Evolutionary conservation across 30 jellyfish, hydroid and myxozoan genomes (phyloP).

Genomic region (Chrysaora quinquecirrha): DNA sequence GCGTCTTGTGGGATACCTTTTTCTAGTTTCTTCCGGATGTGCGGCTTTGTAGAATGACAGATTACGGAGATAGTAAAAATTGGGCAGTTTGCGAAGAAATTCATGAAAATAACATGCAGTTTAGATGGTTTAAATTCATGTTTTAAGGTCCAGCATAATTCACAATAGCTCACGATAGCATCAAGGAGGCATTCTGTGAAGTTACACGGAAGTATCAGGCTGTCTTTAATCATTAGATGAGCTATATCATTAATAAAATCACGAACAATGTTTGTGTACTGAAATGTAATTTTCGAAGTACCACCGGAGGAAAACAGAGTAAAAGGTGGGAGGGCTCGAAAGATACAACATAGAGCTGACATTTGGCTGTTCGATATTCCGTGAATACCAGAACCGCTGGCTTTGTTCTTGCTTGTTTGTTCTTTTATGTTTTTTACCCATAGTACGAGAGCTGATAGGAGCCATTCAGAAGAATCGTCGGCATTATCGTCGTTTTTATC

Average conservation of each 20-base stretch:
- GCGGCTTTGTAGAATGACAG: background rate
- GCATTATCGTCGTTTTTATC: background rate
- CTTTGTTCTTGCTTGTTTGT: background rate
- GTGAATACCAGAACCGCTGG: background rate
- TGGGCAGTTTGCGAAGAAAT: constrained; percentile 16
- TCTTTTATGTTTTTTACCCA: background rate
- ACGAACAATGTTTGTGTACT: background rate
- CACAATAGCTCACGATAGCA: constrained; percentile 20
- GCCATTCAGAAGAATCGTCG: constrained; percentile 20
- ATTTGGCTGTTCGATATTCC: background rate
- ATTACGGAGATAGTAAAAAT: constrained; percentile 16
- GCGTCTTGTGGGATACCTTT: background rate
- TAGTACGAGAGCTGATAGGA: constrained; percentile 13
- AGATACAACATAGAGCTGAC: background rate
- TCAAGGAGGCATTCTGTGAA: constrained; percentile 13
- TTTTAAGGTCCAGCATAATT: background rate
- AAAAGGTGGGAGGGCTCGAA: constrained; percentile 36
- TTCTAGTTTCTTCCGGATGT: background rate
- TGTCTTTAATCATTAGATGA: background rate
- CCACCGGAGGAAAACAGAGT: constrained; percentile 10
- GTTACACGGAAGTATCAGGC: constrained; percentile 21
- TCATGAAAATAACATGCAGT: background rate
- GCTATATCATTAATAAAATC: constrained; percentile 15
- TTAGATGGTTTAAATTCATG: background rate
- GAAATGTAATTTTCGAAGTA: background rate